phyloP scores from a whole-genome alignment of 2,797 vertebrate genomes.

The Alcedo atthis region DNA sequence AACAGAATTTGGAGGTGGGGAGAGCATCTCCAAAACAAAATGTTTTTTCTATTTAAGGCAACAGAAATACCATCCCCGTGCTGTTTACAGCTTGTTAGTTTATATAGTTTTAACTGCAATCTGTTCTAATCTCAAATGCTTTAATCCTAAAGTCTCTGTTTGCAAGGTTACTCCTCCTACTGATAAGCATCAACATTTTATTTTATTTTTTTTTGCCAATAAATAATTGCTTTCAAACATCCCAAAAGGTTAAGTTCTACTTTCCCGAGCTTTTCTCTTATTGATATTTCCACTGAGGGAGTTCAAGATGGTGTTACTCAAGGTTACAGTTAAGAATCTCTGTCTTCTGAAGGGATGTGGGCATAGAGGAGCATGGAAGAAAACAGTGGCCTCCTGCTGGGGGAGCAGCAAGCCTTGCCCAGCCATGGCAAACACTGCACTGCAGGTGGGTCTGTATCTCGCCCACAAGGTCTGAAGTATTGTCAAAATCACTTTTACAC shows the following conservation, averaged over 20 bases:
- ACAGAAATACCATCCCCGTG: fast-evolving
- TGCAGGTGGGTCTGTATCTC: no score
- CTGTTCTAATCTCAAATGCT: not conserved
- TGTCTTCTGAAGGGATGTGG: not conserved
- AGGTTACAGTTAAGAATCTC: not conserved
- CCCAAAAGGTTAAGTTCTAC: no score
- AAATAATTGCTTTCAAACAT: no score
- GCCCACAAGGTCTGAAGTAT: not conserved
- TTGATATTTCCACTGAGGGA: not conserved
- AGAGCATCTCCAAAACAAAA: not conserved
- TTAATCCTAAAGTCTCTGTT: not conserved
- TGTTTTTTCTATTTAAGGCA: not conserved
- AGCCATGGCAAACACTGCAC: not conserved
- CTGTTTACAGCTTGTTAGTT: not conserved
- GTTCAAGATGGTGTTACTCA: fast-evolving
- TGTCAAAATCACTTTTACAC: fast-evolving
- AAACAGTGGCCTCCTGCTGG: no score
- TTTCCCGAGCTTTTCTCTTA: not conserved
- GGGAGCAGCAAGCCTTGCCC: not conserved
- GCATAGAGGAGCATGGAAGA: fast-evolving
- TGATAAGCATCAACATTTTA: not conserved
- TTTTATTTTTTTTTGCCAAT: not conserved
- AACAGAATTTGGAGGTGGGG: not conserved
- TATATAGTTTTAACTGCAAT: not conserved
- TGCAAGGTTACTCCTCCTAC: not conserved